These are phyloP conservation scores for Rhynchotus rufescens DNA, from an alignment of 2,797 vertebrate species.

Conservation along the genomic window DNA sequence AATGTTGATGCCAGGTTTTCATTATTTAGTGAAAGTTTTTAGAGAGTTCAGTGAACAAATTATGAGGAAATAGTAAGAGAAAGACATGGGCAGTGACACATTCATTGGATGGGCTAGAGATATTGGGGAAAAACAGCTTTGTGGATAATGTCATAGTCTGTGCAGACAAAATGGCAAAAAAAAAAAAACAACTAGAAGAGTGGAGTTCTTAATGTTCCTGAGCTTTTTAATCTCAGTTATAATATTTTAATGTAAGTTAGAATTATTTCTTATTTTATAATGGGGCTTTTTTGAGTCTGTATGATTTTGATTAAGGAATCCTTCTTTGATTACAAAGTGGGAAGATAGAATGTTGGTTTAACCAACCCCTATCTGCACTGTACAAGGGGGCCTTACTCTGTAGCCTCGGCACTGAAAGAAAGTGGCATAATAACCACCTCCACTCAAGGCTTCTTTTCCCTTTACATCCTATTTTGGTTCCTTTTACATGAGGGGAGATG, in stretches of 20 bases:
- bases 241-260: neutral
- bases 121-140: neutral
- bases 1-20: neutral
- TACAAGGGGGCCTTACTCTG: neutral
- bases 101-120: neutral
- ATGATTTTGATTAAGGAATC: neutral
- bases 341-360: neutral
- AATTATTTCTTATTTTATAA: neutral
- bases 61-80: neutral
- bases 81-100: accelerated
- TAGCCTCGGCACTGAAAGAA: neutral
- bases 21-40: neutral
- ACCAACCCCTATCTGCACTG: neutral
- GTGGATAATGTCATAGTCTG: neutral
- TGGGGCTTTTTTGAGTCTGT: neutral
- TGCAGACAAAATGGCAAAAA: neutral
- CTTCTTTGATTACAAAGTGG: neutral
- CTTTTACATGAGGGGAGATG: neutral
- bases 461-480: neutral
- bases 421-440: neutral
- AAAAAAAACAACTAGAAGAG: neutral
- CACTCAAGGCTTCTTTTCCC: neutral
- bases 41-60: neutral
- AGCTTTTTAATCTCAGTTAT: neutral
- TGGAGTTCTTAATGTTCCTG: neutral